Evolutionary conservation across 2,888 invertebrate species (phyloP), one percentile per base, ranked within the genome.

Genomic region (Gymnoscelis rufifasciata): DNA sequence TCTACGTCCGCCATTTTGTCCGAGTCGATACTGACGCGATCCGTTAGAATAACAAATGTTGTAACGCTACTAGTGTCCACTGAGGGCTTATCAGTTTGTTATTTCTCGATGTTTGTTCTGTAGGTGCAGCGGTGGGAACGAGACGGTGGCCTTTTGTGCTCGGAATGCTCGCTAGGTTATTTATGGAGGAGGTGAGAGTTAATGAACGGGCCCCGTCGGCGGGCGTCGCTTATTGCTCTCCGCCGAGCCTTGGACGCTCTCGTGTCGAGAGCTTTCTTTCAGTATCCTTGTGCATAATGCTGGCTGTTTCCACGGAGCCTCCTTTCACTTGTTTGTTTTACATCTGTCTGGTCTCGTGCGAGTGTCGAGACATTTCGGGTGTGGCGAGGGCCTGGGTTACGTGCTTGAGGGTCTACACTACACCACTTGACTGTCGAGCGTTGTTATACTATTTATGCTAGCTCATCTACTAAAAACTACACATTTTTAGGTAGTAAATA

Each of bases 261-360:
- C 74, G 67, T 74, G 74, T 83, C 72, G 74, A 83, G 83, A 66
- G 78, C 79, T 79, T 83, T 83, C 83, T 83, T 81, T 83, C 84
- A 84, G 80, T 77, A 78, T 78, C 72, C 80, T 79, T 78, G 79
- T 82, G 84, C 81, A 86, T 83, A 84, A 84, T 84, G 80, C 78
- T 71, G 67, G 69, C 71, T 74, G 79, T 75, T 76, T 68, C 75
- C 77, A 82, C 82, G 82, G 72, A 78, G 79, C 76, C 68, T 67
- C 71, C 69, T 74, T 83, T 76, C 80, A 80, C 68, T 70, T 86
- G 77, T 86, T 86, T 84, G 83, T 82, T 80, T 81, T 82, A 73
- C 75, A 70, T 76, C 71, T 80, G 76, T 68, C 71, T 73, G 71
- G 78, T 76, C 74, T 69, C 60, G 68, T 61, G 59, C 45, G 43